These are phyloP conservation scores for Lepidocyrtoides sp. DNA, from an alignment of 2,888 invertebrate species.

Conservation along the genomic window DNA sequence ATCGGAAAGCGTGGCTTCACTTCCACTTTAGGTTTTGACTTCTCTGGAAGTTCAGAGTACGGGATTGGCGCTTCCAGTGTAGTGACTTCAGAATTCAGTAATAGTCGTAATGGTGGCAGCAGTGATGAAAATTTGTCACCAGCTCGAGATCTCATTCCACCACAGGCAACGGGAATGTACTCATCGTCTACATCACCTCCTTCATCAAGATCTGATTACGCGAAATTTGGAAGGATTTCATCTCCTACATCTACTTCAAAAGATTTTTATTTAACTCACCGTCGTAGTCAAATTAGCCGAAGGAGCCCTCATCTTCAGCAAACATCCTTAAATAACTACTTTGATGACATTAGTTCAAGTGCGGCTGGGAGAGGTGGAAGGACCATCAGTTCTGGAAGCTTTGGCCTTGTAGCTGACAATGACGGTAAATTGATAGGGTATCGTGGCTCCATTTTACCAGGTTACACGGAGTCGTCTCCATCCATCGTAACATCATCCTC, in stretches of 20 bases:
- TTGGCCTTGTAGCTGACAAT: constrained; percentile 67
- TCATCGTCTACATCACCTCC: constrained; percentile 58
- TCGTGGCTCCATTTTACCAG: constrained; percentile 61
- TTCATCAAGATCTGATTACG: constrained; percentile 55
- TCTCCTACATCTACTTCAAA: constrained; percentile 50
- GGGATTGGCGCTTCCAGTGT: constrained; percentile 58
- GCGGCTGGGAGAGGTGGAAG: constrained; percentile 52
- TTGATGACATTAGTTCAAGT: constrained; percentile 58
- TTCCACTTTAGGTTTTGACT: constrained; percentile 64
- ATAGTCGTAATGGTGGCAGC: not conserved
- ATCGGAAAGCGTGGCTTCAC: constrained; percentile 72
- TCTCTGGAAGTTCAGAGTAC: constrained; percentile 60
- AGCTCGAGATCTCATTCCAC: constrained; percentile 69
- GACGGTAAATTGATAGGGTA: constrained; percentile 76
- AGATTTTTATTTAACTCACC: constrained; percentile 41
- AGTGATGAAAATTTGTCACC: constrained; percentile 59
- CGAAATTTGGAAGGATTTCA: constrained; percentile 37
- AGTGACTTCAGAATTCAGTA: constrained; percentile 44
- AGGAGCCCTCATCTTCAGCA: constrained; percentile 68
- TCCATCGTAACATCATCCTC: not conserved
- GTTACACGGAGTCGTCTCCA: constrained; percentile 45
- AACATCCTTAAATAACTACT: constrained; percentile 42
- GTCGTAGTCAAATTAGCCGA: constrained; percentile 63
- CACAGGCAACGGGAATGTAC: constrained; percentile 9
- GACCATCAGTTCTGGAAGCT: constrained; percentile 28